Evolutionary conservation across 2,113 vertebrate genomes (phyloP), one percentile per base, ranked within the genome.

Genomic region (Leiothrix lutea): DNA sequence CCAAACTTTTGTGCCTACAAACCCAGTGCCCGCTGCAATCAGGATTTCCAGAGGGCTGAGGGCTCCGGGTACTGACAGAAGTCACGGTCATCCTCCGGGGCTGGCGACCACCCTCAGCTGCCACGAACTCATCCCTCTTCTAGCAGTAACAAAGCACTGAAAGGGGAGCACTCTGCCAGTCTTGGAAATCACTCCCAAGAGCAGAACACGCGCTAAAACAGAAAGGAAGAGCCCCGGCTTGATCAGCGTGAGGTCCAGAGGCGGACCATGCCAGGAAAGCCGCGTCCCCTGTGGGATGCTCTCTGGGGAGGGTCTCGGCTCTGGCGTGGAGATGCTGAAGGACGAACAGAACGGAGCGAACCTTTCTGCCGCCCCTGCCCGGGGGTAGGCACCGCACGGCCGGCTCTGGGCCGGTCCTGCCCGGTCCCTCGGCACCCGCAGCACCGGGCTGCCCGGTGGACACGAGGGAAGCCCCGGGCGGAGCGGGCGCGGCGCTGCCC

Each of bases 71-170:
- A 6, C 36, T 0, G 16, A 12, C 57, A 11, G 1, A 31, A 77
- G 25, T 16, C 83, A 48, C 14, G 2, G 25, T 15, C 23, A 12
- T 3, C 14, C 58, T 36, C 36, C 1, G 3, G 17, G 33, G 38
- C 44, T 40, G 23, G 33, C 2, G 61, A 58, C 14, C 35, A 38
- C 12, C 44, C 56, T 4, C 1, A 44, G 48, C 70, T 25, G 70
- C 71, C n/a, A 2, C 1, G 2, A 31, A 11, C n/a, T 24, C 89
- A 18, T 5, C n/a, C 0, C 62, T 47, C 22, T 4, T 4, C 8
- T 0, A 75, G 44, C 29, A 11, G 26, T 1, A 16, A 47, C 15
- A n/a, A 70, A 69, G 64, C 45, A 3, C 54, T 4, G 8, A 25
- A 12, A 13, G 3, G 20, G n/a, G 51, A 73, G 21, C 58, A 5